phyloP scores from a whole-genome alignment of 1,140 invertebrate genomes.

The Scaptomyza graminum region DNA sequence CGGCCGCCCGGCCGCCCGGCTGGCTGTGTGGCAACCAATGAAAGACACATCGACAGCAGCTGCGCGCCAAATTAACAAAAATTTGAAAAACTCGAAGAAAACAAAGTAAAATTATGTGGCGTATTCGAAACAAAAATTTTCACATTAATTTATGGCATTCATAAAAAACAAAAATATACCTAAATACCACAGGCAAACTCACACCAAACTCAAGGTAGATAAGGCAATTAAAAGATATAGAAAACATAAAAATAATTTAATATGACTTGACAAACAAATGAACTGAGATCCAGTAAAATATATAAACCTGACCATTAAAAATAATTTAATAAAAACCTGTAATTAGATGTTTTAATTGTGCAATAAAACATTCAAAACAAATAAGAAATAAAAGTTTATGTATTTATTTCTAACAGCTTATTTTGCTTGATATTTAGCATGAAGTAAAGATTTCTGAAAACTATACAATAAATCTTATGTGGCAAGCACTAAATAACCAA shows the following conservation, averaged over 20 bases:
- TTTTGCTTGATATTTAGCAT: too few relatives aligned
- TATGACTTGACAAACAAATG: slow-evolving; percentile 14
- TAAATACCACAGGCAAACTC: slow-evolving; percentile 20
- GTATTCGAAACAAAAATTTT: slow-evolving; percentile 62
- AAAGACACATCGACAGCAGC: slow-evolving; percentile 80
- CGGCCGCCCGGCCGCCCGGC: neutral
- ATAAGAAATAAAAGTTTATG: neutral
- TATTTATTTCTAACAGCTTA: neutral
- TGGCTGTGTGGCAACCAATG: slow-evolving; percentile 43
- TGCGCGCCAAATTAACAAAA: slow-evolving; percentile 68
- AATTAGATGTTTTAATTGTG: too few relatives aligned
- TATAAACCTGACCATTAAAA: slow-evolving; percentile 8
- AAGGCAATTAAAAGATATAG: slow-evolving; percentile 27
- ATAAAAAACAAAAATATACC: slow-evolving; percentile 42
- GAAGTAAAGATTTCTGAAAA: neutral
- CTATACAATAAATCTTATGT: neutral
- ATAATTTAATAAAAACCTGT: neutral
- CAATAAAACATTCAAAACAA: too few relatives aligned
- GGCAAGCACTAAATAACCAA: slow-evolving; percentile 1
- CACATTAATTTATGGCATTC: slow-evolving; percentile 73
- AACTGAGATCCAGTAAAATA: neutral
- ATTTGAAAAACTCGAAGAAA: slow-evolving; percentile 48
- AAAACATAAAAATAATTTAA: slow-evolving; percentile 29
- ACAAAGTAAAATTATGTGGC: slow-evolving; percentile 68
- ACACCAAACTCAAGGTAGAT: slow-evolving; percentile 26